Evolutionary conservation across 1,140 invertebrate genomes (phyloP).

Genomic region (Antheraea mylitta): DNA sequence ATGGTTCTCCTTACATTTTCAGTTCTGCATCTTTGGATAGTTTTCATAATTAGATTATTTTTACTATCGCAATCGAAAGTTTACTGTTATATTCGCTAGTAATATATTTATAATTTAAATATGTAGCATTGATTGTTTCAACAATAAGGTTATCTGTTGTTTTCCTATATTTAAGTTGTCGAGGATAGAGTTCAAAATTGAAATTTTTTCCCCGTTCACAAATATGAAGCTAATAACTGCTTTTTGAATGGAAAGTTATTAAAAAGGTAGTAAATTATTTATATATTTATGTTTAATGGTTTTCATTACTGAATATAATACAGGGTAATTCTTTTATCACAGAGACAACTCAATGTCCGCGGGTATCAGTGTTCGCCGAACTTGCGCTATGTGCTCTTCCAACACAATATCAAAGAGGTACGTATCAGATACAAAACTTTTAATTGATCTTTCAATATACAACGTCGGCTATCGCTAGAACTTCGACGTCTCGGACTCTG

Average conservation of each 20-base stretch:
- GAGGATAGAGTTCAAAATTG: too few relatives aligned
- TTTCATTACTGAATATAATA: too few relatives aligned
- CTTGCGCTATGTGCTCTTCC: conserved; percentile 89
- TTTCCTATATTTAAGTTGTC: background rate
- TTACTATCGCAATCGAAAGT: too few relatives aligned
- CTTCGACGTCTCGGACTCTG: conserved; percentile 21
- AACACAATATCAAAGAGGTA: conserved; percentile 92
- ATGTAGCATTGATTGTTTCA: background rate
- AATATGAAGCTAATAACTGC: too few relatives aligned
- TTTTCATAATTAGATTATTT: too few relatives aligned
- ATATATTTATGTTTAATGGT: too few relatives aligned
- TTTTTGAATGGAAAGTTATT: too few relatives aligned
- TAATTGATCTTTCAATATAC: conserved; percentile 38
- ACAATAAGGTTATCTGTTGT: background rate
- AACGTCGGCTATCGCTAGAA: conserved; percentile 27
- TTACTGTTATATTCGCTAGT: too few relatives aligned
- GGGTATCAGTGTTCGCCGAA: conserved; percentile 90
- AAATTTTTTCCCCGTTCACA: too few relatives aligned
- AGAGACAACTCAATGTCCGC: conserved; percentile 91
- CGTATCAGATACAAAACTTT: conserved; percentile 55
- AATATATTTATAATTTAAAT: background rate
- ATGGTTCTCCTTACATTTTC: too few relatives aligned
- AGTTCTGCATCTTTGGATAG: too few relatives aligned
- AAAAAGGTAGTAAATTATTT: too few relatives aligned
- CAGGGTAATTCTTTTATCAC: conserved; percentile 50